Percentiles rank a stretch among this genome's conserved stretches.
phyloP scores from a whole-genome alignment of 2,888 invertebrate species.

The Argyra leucocephala region DNA sequence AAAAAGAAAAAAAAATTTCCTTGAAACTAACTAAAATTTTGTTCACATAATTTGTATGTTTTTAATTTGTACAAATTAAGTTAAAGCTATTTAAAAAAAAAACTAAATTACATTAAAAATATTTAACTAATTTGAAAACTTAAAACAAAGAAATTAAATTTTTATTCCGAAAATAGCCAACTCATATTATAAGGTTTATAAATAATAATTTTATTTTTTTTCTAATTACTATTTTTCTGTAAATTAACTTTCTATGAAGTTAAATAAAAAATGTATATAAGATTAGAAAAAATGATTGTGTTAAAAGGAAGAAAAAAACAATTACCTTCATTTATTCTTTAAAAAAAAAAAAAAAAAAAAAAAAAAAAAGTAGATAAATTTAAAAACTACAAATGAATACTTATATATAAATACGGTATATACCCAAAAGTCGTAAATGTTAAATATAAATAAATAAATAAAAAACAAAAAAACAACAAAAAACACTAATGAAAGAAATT shows the following conservation, averaged over 20 bases:
- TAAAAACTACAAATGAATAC: not conserved
- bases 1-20: not conserved
- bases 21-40: not conserved
- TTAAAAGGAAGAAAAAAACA: not conserved
- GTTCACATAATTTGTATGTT: not conserved
- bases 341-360: not conserved
- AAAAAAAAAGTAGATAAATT: not conserved
- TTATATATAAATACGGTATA: not conserved
- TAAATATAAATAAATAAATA: no score
- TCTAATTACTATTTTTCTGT: no score
- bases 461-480: no score
- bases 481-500: not conserved
- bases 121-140: not conserved
- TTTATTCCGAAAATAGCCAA: not conserved
- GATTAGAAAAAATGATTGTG: no score
- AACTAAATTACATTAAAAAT: no score
- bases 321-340: not conserved
- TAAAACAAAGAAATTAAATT: not conserved
- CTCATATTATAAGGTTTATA: not conserved
- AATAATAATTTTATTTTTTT: not conserved
- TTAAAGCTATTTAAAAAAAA: no score
- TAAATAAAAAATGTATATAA: not conserved
- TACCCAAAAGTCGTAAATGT: no score
- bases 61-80: not conserved
- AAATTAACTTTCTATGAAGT: no score